Evolutionary conservation across 2,113 vertebrate genomes (phyloP), one percentile per base, ranked within the genome.

Genomic region (Physeter macrocephalus): DNA sequence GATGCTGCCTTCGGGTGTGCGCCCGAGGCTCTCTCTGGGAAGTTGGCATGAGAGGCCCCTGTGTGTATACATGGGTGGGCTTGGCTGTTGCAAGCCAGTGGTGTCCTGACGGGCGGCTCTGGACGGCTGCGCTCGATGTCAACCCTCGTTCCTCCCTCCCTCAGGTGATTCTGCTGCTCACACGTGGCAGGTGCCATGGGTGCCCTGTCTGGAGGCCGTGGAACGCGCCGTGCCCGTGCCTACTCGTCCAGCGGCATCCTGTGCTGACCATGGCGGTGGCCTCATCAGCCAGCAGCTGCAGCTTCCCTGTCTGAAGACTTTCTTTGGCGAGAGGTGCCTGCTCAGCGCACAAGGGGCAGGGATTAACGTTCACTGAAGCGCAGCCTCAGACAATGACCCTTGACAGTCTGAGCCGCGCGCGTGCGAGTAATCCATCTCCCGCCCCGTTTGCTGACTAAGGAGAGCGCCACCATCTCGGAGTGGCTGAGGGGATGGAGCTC

Each of bases 1-100:
- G 74, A 34, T 20, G 59, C 18, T 7, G 0, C 25, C 2, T 0
- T 4, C 0, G 0, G 2, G 23, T 1, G 31, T 12, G 52, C 36
- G 11, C 8, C 31, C 1, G 7, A 10, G 43, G 43, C 29, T 46
- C 74, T 54, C 72, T 21, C 25, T 36, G n/a, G 61, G 88, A 49
- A 72, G 54, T 15, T 39, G 75, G 39, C 9, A 15, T 39, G 92
- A 29, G 77, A 31, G 72, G 57, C 15, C 46, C 77, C 18, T 54
- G 9, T 46, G 54, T n/a, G 20, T 3, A 2, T 9, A 25, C 17
- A 4, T 3, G 5, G 20, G 52, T 17, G 34, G 74, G 36, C 59
- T 39, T 34, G 36, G 83, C 71, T 5, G 1, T 46, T 1, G 23
- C 0, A 14, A 75, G 87, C n/a, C 2, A 7, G 75, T 1, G 4